These are phyloP conservation scores for Gymnosoma rotundatum DNA, from an alignment of 2,888 invertebrate genomes.

Conservation along the genomic window DNA sequence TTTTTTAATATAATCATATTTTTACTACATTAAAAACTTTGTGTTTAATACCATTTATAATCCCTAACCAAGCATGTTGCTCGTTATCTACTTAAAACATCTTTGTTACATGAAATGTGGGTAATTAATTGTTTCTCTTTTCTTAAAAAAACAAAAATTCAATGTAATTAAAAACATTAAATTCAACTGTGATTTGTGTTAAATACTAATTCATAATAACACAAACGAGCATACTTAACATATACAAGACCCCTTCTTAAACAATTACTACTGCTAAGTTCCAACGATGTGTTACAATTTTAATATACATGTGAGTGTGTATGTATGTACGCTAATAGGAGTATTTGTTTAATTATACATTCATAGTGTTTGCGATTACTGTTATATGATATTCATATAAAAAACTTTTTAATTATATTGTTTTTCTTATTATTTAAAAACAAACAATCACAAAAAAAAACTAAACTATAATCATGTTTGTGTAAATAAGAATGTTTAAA, in stretches of 20 bases:
- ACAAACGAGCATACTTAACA: neutral
- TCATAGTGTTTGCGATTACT: slow-evolving; percentile 13
- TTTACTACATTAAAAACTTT: neutral
- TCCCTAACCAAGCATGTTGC: slow-evolving; percentile 3
- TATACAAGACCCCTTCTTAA: neutral
- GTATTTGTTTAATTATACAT: slow-evolving; percentile 20
- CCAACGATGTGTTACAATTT: neutral
- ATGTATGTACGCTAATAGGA: neutral
- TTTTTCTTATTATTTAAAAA: neutral
- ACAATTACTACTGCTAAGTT: slow-evolving; percentile 3
- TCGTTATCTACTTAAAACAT: slow-evolving; percentile 38
- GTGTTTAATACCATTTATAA: neutral
- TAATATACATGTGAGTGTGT: neutral
- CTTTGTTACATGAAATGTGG: slow-evolving; percentile 32
- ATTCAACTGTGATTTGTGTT: slow-evolving; percentile 30
- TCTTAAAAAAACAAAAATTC: slow-evolving; percentile 24
- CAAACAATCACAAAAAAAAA: no score
- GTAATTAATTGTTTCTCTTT: slow-evolving; percentile 61
- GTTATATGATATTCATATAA: slow-evolving; percentile 49
- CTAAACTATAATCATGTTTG: neutral
- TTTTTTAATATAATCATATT: neutral
- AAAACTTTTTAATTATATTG: slow-evolving; percentile 49
- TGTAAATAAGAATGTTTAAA: slow-evolving; percentile 6
- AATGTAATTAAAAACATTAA: slow-evolving; percentile 49
- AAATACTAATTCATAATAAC: slow-evolving; percentile 12